Evolutionary conservation across 2,888 invertebrate species (phyloP), one percentile per base, ranked within the genome.

Genomic region (Sinelater perroti): DNA sequence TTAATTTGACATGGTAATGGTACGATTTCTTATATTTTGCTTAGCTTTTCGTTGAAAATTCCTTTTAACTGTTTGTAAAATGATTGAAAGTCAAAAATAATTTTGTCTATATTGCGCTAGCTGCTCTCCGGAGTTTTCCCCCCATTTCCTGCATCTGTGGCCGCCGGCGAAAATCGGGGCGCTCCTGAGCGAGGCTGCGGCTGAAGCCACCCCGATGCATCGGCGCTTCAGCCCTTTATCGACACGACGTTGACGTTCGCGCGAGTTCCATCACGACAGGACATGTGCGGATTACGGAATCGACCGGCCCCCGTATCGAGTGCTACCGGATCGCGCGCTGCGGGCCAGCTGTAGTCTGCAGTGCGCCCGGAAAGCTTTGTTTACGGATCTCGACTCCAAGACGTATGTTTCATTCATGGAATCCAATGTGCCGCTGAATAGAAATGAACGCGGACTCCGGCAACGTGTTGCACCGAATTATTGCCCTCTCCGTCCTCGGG

Each of bases 391-490:
- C 36, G 53, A 47, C 44, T 30, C 46, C 33, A 49, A 58, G 55
- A 38, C 55, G 57, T 64, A 61, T 66, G 69, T 70, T 71, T 67
- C 71, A 71, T 71, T 71, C 71, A 71, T 69, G 65, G 67, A 67
- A 68, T 67, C 63, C 61, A 58, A 63, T 61, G 65, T 66, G 66
- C 65, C 61, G 58, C 56, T 54, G 56, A 62, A 56, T 54, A 59
- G 63, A 54, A 62, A 62, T 62, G 62, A 62, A 62, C 62, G 59
- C 54, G 38, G 38, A 54, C 50, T 60, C 54, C 64, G 54, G 65
- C 69, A 66, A 70, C 70, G 65, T 68, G 71, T 71, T 71, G 70
- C 70, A 68, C 60, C 56, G 44, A 53, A 61, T 62, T 60, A 60
- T 63, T 59, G 53, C 42, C 51, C 60, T 53, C n/a, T n/a, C n/a